Evolutionary conservation across 2,113 vertebrate genomes (phyloP), one percentile per base, ranked within the genome.

Genomic region (Corydoras maculifer): DNA sequence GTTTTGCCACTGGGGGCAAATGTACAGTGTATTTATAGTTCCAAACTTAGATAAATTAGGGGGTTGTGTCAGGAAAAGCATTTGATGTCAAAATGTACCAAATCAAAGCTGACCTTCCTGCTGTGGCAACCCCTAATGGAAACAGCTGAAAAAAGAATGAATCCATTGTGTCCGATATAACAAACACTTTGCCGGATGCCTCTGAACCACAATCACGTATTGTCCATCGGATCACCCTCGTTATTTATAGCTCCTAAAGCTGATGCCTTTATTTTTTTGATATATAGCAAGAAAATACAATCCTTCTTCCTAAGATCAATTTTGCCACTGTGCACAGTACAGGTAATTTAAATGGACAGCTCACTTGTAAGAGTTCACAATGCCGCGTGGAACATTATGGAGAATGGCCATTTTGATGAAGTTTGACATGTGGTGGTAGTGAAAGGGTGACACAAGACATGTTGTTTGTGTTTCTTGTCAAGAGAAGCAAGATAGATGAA

Each of bases 251-350:
- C 62, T 29, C 54, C 8, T 32, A 58, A 18, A 18, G 48, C 4
- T 57, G 30, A 25, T 25, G 35, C 8, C 50, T 49, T 13, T 10
- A 14, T 71, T 67, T 75, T 67, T 70, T 62, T 73, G 64, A 75
- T 57, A 15, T 12, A 67, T 59, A 68, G 64, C 49, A n/a, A 54
- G 63, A 59, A 68, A 58, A 31, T 67, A 43, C 53, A 68, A 67
- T 67, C 72, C 18, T 64, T 49, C 68, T 71, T 54, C 49, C 66
- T 12, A 57, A 54, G 55, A 73, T 69, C 31, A 57, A 63, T 74
- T 65, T 48, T 12, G 63, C 31, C 67, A 60, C 57, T 3, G 4
- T 58, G 12, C 54, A 48, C 62, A 54, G 68, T 25, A 54, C 30
- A 4, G 68, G 48, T 12, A 53, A 66, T 70, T 57, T 50, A 58